Evolutionary conservation across 2,113 vertebrate species (phyloP).

Genomic region (Felis chaus): DNA sequence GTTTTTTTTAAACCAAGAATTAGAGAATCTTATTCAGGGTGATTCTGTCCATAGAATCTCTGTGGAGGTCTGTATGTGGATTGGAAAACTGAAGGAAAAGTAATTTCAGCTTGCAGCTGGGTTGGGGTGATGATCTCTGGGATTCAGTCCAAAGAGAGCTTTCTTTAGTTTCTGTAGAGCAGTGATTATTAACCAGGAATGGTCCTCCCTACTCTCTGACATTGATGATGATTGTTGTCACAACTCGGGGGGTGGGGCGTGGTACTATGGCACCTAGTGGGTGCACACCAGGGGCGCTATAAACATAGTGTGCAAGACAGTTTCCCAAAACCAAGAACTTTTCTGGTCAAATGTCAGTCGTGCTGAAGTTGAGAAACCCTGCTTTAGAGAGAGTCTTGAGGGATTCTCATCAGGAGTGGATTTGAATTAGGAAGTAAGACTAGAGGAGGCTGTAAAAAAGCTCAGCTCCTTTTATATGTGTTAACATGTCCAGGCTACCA

Average conservation of each 20-base stretch:
- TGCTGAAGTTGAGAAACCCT: neutral
- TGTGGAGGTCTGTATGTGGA: neutral
- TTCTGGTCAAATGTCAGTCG: neutral
- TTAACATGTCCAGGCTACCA: neutral
- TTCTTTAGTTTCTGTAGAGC: neutral
- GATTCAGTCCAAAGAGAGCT: neutral
- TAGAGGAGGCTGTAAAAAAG: neutral
- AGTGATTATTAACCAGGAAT: neutral
- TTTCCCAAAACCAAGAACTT: neutral
- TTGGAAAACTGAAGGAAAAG: neutral
- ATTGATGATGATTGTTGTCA: neutral
- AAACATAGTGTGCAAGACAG: neutral
- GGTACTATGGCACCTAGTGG: neutral
- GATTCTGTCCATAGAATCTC: neutral
- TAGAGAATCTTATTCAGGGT: neutral
- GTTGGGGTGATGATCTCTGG: neutral
- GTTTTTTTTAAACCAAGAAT: neutral
- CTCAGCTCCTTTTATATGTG: neutral
- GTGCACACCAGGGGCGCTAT: neutral
- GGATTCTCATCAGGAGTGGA: neutral
- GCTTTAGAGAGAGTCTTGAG: neutral
- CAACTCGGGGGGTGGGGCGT: neutral
- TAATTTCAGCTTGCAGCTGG: neutral
- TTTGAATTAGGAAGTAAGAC: neutral
- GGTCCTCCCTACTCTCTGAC: neutral